Evolutionary conservation across 1,140 invertebrate species (phyloP).

Genomic region (Neodiprion fabricii): DNA sequence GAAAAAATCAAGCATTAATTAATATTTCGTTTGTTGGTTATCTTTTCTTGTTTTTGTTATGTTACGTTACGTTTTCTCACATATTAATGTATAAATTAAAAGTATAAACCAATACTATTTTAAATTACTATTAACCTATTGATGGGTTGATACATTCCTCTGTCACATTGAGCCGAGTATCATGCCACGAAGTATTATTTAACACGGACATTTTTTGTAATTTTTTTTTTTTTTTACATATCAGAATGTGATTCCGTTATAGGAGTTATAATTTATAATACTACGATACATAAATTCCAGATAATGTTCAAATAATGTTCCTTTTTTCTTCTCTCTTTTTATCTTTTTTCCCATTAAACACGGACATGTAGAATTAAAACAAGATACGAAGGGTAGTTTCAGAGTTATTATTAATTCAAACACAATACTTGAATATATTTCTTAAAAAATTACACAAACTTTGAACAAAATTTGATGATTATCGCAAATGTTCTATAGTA

Average conservation of each 20-base stretch:
- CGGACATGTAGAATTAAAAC: constrained; percentile 57
- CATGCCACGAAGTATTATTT: constrained; percentile 5
- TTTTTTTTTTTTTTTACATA: not conserved
- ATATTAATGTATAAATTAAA: constrained; percentile 4
- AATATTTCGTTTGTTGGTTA: not conserved
- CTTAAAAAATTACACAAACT: constrained; percentile 50
- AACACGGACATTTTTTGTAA: not conserved
- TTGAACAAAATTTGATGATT: constrained; percentile 54
- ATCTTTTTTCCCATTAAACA: constrained; percentile 53
- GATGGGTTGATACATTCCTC: not conserved
- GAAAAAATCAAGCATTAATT: constrained; percentile 1
- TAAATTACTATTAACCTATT: constrained; percentile 2
- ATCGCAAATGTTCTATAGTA: constrained; percentile 25
- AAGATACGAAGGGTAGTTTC: constrained; percentile 59
- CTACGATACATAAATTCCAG: constrained; percentile 5
- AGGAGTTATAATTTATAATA: constrained; percentile 8
- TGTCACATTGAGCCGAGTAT: constrained; percentile 7
- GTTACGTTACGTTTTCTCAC: not conserved
- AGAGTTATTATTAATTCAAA: constrained; percentile 39
- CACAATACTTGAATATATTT: constrained; percentile 40
- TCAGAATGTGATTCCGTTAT: not conserved
- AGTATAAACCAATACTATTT: constrained; percentile 1
- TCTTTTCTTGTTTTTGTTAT: not conserved
- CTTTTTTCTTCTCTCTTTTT: constrained; percentile 43
- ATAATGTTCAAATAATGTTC: constrained; percentile 26